These are phyloP conservation scores for Agrotis ipsilon DNA, from an alignment of 2,888 invertebrate species.

Conservation along the genomic window DNA sequence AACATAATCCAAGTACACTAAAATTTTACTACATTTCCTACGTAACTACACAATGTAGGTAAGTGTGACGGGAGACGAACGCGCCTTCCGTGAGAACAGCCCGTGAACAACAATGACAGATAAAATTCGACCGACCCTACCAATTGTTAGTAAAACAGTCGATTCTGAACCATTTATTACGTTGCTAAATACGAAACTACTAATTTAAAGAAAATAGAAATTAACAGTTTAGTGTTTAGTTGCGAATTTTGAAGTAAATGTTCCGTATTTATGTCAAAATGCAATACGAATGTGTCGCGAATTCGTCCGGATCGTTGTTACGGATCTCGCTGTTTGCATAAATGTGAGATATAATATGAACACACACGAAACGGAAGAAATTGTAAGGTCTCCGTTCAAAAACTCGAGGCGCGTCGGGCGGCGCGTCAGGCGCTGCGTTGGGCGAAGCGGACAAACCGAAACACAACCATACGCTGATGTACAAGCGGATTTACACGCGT, in stretches of 20 bases:
- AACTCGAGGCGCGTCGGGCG: too few relatives aligned
- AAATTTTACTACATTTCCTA: conserved; percentile 67
- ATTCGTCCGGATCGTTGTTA: too few relatives aligned
- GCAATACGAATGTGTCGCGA: too few relatives aligned
- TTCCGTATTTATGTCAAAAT: not conserved
- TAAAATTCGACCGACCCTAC: conserved; percentile 67
- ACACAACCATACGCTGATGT: too few relatives aligned
- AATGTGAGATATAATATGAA: too few relatives aligned
- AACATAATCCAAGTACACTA: conserved; percentile 63
- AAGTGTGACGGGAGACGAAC: conserved; percentile 76
- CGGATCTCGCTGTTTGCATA: too few relatives aligned
- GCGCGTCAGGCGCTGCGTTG: too few relatives aligned
- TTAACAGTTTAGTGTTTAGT: not conserved
- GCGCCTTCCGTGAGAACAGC: conserved; percentile 85
- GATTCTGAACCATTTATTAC: conserved; percentile 42
- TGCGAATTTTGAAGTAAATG: conserved; percentile 3
- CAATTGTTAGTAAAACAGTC: conserved; percentile 58
- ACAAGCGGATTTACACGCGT: too few relatives aligned
- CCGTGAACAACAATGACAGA: conserved; percentile 70
- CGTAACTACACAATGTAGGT: conserved; percentile 77
- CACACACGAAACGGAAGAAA: too few relatives aligned
- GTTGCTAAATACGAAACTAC: conserved; percentile 17
- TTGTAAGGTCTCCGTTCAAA: too few relatives aligned
- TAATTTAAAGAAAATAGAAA: conserved; percentile 2
- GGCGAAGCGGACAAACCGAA: too few relatives aligned